A percentile compares a stretch with the other conserved stretches of the same genome.
Evolutionary conservation across 1,140 invertebrate species (phyloP).

Genomic region (Battus philenor): DNA sequence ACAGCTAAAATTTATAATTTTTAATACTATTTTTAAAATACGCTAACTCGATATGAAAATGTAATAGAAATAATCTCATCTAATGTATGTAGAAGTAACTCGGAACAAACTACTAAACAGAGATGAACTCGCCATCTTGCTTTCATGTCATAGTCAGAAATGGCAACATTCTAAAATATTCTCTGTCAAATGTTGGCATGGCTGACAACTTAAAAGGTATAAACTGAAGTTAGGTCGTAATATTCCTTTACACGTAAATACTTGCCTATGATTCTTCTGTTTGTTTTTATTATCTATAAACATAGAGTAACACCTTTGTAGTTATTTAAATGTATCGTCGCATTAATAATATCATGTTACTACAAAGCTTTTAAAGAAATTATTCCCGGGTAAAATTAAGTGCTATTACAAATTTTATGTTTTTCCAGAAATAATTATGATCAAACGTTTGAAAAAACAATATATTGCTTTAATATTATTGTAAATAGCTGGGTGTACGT

Average conservation of each 20-base stretch:
- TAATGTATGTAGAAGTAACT: constrained; percentile 59
- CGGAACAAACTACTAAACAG: constrained; percentile 67
- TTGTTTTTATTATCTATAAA: too few species aligned
- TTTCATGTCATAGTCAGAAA: constrained; percentile 63
- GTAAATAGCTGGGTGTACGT: too few species aligned
- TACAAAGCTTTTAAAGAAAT: too few species aligned
- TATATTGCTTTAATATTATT: too few species aligned
- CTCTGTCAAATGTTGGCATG: constrained; percentile 34
- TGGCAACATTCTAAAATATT: constrained; percentile 40
- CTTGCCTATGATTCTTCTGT: too few species aligned
- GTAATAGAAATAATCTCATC: constrained; percentile 59
- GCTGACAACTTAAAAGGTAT: constrained; percentile 33
- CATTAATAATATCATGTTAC: too few species aligned
- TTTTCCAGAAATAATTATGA: too few species aligned
- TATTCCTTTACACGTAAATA: neutral
- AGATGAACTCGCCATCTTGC: constrained; percentile 75
- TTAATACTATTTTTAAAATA: constrained; percentile 37
- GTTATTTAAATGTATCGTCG: too few species aligned
- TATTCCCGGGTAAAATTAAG: too few species aligned
- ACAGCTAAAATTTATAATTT: constrained; percentile 34
- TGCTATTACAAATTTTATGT: too few species aligned
- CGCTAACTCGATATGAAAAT: constrained; percentile 51
- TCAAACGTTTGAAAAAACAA: too few species aligned
- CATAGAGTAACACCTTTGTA: neutral
- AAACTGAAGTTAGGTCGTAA: constrained; percentile 23